Evolutionary conservation across 1,140 invertebrate species (phyloP).

Genomic region (honey bee (Apis mellifera)): DNA sequence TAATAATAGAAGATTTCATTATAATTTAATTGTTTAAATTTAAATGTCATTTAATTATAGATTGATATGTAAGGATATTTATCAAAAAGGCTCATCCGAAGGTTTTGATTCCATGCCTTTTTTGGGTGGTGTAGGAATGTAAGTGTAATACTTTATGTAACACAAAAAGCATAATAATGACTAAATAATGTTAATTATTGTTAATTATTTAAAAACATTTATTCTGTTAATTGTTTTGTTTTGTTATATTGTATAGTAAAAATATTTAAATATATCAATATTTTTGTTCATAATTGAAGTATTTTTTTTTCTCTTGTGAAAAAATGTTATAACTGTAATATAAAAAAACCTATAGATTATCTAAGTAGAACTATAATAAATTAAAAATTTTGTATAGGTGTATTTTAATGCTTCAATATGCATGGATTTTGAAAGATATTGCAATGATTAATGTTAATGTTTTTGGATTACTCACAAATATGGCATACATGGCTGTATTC

Average conservation of each 20-base stretch:
- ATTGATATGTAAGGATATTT: conserved; percentile 87
- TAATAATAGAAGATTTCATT: not conserved
- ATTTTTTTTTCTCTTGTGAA: not conserved
- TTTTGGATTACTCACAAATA: conserved; percentile 85
- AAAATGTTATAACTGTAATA: not conserved
- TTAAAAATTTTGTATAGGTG: conserved; percentile 81
- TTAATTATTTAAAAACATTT: not conserved
- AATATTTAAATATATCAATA: not conserved
- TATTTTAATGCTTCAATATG: conserved; percentile 87
- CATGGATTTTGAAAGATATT: conserved; percentile 85
- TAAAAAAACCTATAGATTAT: not conserved
- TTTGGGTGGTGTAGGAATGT: conserved; percentile 88
- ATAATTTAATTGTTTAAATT: no score
- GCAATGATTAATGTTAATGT: conserved; percentile 89
- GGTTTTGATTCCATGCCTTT: conserved; percentile 86
- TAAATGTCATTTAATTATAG: conserved; percentile 65
- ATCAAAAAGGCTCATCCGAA: conserved; percentile 84
- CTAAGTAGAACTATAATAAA: not conserved
- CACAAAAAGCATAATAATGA: no score
- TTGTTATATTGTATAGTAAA: not conserved
- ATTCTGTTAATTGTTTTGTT: not conserved
- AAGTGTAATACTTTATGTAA: conserved; percentile 76
- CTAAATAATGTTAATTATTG: not conserved
- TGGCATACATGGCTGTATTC: conserved; percentile 85
- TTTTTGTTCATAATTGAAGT: no score